Evolutionary conservation across 2,113 vertebrate species (phyloP), one percentile per base, ranked within the genome.

Genomic region (Nestor notabilis): DNA sequence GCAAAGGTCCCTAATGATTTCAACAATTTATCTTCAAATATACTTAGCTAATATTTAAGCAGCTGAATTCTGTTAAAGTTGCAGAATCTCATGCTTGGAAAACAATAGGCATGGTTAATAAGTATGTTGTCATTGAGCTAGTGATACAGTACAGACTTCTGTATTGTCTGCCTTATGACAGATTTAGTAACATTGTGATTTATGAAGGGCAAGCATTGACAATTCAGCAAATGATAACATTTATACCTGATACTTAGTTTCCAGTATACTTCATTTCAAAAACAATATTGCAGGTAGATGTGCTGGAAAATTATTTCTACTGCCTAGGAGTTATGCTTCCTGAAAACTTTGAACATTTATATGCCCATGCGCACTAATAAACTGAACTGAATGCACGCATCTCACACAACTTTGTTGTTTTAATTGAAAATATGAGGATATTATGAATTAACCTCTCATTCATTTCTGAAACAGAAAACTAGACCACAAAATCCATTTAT

Each of bases 171-270:
- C 92, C 90, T 97, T 94, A 90, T 92, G 96, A 94, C 75, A 94
- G 92, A 95, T 96, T 97, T 96, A 94, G 96, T 60, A 96, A 97
- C 96, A 96, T 94, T 89, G 70, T 98, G 93, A 98, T 98, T 98
- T 98, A 97, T 94, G 91, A 97, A 95, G 81, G 97, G 95, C 96
- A 98, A 97, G 96, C 75, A 93, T 76, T 95, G 94, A 98, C 97
- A 95, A 96, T 93, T 97, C 90, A 91, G 93, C 89, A 93, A 89
- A 69, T 52, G 95, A 94, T 76, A 72, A 37, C 65, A 58, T 97
- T 98, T 97, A 90, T 94, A 95, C 94, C 97, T 93, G 96, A 97
- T 85, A 96, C 83, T 97, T 96, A 94, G 84, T 98, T 98, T 96
- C 95, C 85, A 14, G 31, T 29, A 91, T 53, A 68, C 83, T 95